These are phyloP conservation scores for Platypus cylindrus DNA, from an alignment of 2,888 invertebrate genomes.

Conservation along the genomic window DNA sequence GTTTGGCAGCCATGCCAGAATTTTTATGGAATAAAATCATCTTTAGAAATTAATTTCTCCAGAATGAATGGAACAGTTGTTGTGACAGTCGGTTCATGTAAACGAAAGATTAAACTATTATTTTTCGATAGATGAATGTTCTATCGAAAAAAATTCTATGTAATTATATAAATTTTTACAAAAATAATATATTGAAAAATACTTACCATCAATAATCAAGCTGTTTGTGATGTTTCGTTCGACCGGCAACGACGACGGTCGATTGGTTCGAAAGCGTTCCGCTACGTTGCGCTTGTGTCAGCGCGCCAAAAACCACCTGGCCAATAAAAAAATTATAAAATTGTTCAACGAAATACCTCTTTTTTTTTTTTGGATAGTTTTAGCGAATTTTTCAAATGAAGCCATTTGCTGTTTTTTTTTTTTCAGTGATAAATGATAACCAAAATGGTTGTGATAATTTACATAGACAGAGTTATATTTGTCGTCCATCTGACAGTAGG, in stretches of 20 bases:
- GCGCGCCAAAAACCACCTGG: constrained; percentile 31
- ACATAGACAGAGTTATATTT: too few species aligned
- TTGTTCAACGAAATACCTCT: too few species aligned
- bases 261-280: constrained; percentile 29
- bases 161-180: constrained; percentile 32
- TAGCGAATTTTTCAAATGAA: too few species aligned
- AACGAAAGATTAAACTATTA: constrained; percentile 33
- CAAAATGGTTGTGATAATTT: too few species aligned
- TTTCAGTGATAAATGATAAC: too few species aligned
- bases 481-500: too few species aligned
- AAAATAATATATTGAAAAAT: constrained; percentile 26
- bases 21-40: constrained; percentile 27
- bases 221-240: too few species aligned
- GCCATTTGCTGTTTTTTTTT: too few species aligned
- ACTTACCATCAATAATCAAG: constrained; percentile 26
- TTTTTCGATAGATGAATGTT: constrained; percentile 25
- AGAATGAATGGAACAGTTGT: constrained; percentile 19
- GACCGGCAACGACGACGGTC: too few species aligned
- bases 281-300: constrained; percentile 26
- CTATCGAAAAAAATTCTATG: constrained; percentile 27
- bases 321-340: too few species aligned
- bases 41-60: constrained; percentile 23
- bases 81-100: constrained; percentile 25
- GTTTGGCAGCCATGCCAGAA: constrained; percentile 30
- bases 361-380: too few species aligned